phyloP scores from a whole-genome alignment of 1,140 invertebrate genomes.

The Diprion similis region DNA sequence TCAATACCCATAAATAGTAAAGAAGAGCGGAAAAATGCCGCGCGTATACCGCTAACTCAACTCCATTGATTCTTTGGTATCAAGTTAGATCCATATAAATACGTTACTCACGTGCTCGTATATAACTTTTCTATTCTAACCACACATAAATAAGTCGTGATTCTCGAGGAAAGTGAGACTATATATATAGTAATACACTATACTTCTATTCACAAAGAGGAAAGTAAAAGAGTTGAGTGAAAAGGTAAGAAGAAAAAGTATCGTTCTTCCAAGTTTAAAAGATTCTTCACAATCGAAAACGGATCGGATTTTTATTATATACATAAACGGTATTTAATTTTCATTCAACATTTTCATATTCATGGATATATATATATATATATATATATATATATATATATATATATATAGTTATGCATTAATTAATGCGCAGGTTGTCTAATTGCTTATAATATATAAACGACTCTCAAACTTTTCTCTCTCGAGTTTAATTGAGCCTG shows the following conservation, averaged over 20 bases:
- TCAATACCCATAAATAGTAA: no score
- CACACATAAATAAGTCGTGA: not conserved
- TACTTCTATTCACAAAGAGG: no score
- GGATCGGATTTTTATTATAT: not conserved
- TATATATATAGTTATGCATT: no score
- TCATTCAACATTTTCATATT: not conserved
- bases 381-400: no score
- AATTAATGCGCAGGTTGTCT: not conserved
- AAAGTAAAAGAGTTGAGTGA: no score
- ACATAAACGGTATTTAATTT: not conserved
- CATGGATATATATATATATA: no score
- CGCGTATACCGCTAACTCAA: not conserved
- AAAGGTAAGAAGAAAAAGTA: no score
- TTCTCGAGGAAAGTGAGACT: not conserved
- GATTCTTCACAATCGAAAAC: not conserved
- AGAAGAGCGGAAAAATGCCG: no score
- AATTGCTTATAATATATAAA: not conserved
- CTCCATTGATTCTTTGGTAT: not conserved
- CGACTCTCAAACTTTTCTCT: not conserved
- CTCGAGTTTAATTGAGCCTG: slow-evolving; percentile 6
- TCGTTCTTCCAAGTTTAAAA: no score
- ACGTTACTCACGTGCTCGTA: not conserved
- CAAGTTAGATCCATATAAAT: not conserved
- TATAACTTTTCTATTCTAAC: not conserved
- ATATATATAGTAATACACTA: not conserved